phyloP scores from a whole-genome alignment of 1,140 invertebrate species.

The Maniola jurtina region DNA sequence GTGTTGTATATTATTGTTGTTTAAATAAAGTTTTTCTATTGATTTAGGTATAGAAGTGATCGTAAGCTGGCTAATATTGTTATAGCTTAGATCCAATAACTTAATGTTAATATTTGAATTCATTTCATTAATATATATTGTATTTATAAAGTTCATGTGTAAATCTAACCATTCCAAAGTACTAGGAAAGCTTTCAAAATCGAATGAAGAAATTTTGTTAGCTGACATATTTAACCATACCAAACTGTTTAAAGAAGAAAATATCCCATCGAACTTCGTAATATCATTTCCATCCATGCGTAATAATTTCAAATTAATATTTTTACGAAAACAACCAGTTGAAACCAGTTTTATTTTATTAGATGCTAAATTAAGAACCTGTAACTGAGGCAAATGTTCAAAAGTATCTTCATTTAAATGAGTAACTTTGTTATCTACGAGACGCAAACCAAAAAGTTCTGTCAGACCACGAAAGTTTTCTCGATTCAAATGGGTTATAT shows the following conservation, averaged over 20 bases:
- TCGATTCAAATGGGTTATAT: conserved; percentile 81
- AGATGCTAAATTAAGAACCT: conserved; percentile 84
- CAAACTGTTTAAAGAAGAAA: conserved; percentile 82
- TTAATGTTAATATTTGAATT: conserved; percentile 81
- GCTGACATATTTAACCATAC: conserved; percentile 86
- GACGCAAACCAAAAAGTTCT: conserved; percentile 81
- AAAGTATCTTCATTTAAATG: conserved; percentile 84
- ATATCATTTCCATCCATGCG: conserved; percentile 85
- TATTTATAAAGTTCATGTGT: conserved; percentile 82
- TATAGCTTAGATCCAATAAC: conserved; percentile 87
- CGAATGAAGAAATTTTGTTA: conserved; percentile 83
- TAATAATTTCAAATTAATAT: conserved; percentile 82
- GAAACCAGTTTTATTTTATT: conserved; percentile 84
- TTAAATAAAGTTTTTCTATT: conserved; percentile 86
- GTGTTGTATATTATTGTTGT: conserved; percentile 86
- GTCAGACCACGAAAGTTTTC: conserved; percentile 82
- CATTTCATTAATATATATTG: conserved; percentile 63
- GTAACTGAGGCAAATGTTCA: conserved; percentile 81
- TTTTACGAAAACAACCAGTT: conserved; percentile 82
- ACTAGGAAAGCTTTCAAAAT: conserved; percentile 83
- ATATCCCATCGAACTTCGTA: conserved; percentile 83
- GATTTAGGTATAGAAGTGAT: conserved; percentile 85
- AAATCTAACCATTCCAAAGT: conserved; percentile 86
- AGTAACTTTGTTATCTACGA: conserved; percentile 84
- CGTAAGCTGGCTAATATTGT: conserved; percentile 83